Evolutionary conservation across 2,113 vertebrate species (phyloP).

Genomic region (Gracilinanus agilis): DNA sequence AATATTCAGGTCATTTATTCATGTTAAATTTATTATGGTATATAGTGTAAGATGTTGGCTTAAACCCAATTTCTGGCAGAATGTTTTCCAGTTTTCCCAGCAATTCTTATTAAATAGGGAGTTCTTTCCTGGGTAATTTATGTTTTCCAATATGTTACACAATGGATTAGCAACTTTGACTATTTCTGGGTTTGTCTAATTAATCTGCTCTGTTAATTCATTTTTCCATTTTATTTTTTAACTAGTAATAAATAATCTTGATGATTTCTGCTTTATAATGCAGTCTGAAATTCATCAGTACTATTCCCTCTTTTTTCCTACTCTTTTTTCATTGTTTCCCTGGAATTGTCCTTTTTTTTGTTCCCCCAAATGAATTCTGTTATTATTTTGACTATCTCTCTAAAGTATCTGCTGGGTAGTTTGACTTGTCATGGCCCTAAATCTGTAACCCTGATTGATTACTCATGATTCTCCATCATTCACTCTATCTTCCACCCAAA

Average conservation of each 20-base stretch:
- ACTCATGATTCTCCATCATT: background rate
- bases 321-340: background rate
- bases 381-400: background rate
- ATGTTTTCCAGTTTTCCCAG: background rate
- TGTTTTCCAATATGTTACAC: background rate
- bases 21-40: background rate
- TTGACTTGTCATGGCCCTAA: background rate
- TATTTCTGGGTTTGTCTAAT: background rate
- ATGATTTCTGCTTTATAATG: background rate
- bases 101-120: background rate
- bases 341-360: background rate
- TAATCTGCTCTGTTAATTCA: background rate
- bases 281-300: background rate
- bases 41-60: background rate
- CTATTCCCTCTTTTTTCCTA: background rate
- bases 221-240: background rate
- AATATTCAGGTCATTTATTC: background rate
- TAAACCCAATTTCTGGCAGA: background rate
- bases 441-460: background rate
- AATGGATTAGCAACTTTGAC: background rate
- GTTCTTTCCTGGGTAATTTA: background rate
- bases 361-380: background rate
- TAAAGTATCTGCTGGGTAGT: background rate
- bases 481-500: background rate
- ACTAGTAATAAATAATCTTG: background rate